phyloP scores from a whole-genome alignment of 2,888 invertebrate genomes.

The Folsomia manolachei region DNA sequence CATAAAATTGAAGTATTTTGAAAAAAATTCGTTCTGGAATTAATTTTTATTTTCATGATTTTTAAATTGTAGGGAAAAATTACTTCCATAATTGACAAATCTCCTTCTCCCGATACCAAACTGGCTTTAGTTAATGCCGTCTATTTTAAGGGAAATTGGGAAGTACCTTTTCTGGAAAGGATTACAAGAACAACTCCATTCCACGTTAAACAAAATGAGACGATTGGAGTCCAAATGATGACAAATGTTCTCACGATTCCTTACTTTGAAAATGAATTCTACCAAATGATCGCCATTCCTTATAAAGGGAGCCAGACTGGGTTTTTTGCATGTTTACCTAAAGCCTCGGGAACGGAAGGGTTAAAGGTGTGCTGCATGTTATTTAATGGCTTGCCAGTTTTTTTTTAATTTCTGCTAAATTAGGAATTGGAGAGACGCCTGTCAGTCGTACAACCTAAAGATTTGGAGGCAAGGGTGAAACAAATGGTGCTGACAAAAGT shows the following conservation, averaged over 20 bases:
- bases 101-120: constrained; percentile 60
- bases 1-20: background rate
- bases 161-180: constrained; percentile 61
- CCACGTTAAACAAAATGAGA: constrained; percentile 51
- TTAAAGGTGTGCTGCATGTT: constrained; percentile 25
- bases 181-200: constrained; percentile 63
- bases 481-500: constrained; percentile 27
- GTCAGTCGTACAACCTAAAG: background rate
- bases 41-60: constrained; percentile 4
- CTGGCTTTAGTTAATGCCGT: constrained; percentile 67
- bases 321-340: constrained; percentile 68
- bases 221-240: constrained; percentile 64
- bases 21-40: no score
- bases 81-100: constrained; percentile 59
- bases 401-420: background rate
- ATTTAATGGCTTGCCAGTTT: background rate
- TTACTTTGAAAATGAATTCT: constrained; percentile 60
- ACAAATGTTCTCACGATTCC: constrained; percentile 63
- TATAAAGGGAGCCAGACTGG: constrained; percentile 64
- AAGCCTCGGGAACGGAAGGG: constrained; percentile 54
- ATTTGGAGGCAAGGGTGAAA: background rate
- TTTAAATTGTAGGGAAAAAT: constrained; percentile 59
- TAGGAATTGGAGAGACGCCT: background rate
- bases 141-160: constrained; percentile 71
- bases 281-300: constrained; percentile 67